A percentile compares a stretch with the other conserved stretches of the same genome.
Conservation (phyloP, 2,888 invertebrate genomes). For the Siphlonurus alternatus region DNA sequence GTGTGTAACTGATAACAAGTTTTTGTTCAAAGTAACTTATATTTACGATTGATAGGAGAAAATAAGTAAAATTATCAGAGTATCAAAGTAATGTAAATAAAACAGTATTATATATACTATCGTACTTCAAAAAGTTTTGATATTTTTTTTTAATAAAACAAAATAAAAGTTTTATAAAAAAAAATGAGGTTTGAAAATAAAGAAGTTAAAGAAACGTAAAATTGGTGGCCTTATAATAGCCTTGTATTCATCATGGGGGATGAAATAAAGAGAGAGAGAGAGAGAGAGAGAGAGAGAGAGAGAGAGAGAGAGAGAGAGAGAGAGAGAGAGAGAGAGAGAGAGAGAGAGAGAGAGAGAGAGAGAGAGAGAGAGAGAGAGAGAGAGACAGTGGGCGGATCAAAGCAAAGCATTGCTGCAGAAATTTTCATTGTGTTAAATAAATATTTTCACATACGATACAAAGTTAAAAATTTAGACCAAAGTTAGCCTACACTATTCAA, state of each 20-base stretch:
- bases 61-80: no score
- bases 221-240: no score
- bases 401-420: neutral
- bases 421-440: neutral
- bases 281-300: neutral
- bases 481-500: no score
- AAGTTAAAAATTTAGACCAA: no score
- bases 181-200: neutral
- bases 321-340: slow-evolving; percentile 2
- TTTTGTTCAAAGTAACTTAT: no score
- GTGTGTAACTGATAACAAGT: no score
- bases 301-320: neutral
- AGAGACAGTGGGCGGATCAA: neutral
- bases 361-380: neutral
- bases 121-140: neutral
- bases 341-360: slow-evolving; percentile 3
- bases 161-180: no score
- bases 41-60: no score
- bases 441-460: no score
- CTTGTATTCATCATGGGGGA: neutral
- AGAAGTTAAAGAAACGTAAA: neutral
- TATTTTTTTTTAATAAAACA: no score
- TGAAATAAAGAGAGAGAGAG: neutral
- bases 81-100: no score
- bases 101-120: no score